Conservation (phyloP, 64 coral and sea anemone species). For the Astreopora myriophthalma region DNA sequence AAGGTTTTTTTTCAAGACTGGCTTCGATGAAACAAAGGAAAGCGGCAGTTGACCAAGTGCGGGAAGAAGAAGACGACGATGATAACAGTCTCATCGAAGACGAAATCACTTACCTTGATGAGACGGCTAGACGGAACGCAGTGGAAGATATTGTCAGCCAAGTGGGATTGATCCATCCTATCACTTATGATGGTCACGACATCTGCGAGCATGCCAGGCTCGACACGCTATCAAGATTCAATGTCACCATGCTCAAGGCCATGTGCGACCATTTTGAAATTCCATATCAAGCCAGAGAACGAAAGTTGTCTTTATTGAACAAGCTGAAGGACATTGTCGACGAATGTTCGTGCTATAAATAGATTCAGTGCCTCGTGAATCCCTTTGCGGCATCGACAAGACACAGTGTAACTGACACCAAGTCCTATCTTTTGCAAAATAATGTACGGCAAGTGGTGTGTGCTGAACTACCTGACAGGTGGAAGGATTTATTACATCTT, state of each 20-base stretch:
- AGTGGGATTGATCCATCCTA: constrained; percentile 8
- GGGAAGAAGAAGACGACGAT: not conserved
- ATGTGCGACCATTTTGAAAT: constrained; percentile 37
- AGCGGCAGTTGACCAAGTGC: not conserved
- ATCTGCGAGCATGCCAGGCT: not conserved
- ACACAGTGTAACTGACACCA: no score
- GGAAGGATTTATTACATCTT: no score
- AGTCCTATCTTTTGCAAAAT: no score
- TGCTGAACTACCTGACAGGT: no score
- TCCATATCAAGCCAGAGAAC: constrained; percentile 2
- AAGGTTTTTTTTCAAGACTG: not conserved
- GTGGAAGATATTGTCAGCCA: not conserved
- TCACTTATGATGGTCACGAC: not conserved
- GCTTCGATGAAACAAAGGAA: not conserved
- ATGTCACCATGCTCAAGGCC: constrained; percentile 41
- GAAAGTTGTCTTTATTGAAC: no score
- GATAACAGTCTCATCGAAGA: constrained; percentile 5
- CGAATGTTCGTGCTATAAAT: no score
- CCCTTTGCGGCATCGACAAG: no score
- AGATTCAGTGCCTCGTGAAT: no score
- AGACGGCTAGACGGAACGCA: constrained; percentile 3
- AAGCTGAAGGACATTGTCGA: no score
- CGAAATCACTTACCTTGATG: constrained; percentile 27
- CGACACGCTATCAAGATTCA: not conserved
- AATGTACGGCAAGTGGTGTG: no score